A percentile compares a stretch with the other conserved stretches of the same genome.
Conservation (phyloP, 2,888 invertebrate species). For the Fissipunctia ypsillon region DNA sequence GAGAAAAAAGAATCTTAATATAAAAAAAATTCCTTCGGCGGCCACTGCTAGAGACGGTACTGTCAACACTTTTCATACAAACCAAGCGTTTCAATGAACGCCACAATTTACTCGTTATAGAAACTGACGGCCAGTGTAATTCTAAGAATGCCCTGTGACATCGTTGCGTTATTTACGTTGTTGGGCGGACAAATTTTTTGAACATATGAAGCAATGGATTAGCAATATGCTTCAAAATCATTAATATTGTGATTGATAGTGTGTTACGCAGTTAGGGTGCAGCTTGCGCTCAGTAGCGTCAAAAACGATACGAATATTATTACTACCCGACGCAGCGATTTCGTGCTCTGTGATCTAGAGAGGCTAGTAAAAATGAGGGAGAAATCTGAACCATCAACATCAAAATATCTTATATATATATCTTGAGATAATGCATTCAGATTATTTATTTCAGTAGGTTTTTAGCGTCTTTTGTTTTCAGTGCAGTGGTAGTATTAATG, state of each 20-base stretch:
- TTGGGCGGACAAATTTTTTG: too few species aligned
- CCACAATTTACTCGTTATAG: background rate
- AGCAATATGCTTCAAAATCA: too few species aligned
- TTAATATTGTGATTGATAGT: too few species aligned
- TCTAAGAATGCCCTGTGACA: background rate
- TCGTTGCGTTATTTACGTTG: too few species aligned
- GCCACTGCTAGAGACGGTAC: background rate
- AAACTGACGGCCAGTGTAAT: background rate
- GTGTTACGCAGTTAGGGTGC: too few species aligned
- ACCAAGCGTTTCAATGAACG: background rate
- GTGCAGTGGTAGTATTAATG: background rate
- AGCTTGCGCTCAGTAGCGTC: background rate
- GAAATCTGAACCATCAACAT: background rate
- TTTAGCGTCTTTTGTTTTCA: background rate
- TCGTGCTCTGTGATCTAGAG: background rate
- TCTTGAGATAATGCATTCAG: background rate
- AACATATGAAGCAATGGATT: too few species aligned
- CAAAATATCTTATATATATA: background rate
- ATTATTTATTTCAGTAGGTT: background rate
- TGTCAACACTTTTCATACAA: background rate
- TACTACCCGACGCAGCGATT: background rate
- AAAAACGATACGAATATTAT: background rate
- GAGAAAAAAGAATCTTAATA: background rate
- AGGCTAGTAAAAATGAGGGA: background rate
- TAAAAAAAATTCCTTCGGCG: too few species aligned